These are phyloP conservation scores for Phrixothrix hirtus DNA, from an alignment of 2,888 invertebrate species.

Conservation along the genomic window DNA sequence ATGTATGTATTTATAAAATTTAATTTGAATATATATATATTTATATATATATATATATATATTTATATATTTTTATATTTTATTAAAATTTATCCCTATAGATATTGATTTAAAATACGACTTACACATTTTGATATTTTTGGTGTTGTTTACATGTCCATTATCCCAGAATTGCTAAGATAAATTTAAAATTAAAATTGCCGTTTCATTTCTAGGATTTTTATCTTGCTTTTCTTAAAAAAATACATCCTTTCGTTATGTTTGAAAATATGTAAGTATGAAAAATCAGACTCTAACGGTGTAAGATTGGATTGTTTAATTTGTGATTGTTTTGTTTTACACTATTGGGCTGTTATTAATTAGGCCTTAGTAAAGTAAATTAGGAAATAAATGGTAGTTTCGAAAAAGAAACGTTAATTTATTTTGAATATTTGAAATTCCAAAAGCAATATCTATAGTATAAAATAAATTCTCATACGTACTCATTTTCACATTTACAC, in stretches of 20 bases:
- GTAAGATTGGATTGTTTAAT: not conserved
- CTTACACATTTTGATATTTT: slow-evolving; percentile 36
- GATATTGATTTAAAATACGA: slow-evolving; percentile 42
- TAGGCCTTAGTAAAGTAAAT: no score
- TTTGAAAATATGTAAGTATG: slow-evolving; percentile 17
- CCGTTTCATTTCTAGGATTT: not conserved
- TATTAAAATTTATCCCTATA: slow-evolving; percentile 41
- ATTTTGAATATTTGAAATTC: not conserved
- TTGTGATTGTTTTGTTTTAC: slow-evolving; percentile 17
- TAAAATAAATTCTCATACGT: slow-evolving; percentile 35
- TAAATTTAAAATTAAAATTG: slow-evolving; percentile 5
- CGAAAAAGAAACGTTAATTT: not conserved
- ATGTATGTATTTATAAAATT: slow-evolving; percentile 41
- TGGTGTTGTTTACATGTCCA: slow-evolving; percentile 34
- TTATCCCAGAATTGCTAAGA: slow-evolving; percentile 13
- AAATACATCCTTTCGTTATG: slow-evolving; percentile 14
- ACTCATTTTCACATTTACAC: slow-evolving; percentile 26
- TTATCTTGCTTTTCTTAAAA: slow-evolving; percentile 10
- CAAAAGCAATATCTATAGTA: slow-evolving; percentile 41
- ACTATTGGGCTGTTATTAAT: slow-evolving; percentile 2
- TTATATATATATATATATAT: slow-evolving; percentile 16
- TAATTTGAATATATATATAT: slow-evolving; percentile 40
- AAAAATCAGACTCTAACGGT: not conserved
- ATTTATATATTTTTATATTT: slow-evolving; percentile 18
- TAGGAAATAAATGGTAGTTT: not conserved